Evolutionary conservation across 2,888 invertebrate genomes (phyloP).

Genomic region (Pegoplata infirma): DNA sequence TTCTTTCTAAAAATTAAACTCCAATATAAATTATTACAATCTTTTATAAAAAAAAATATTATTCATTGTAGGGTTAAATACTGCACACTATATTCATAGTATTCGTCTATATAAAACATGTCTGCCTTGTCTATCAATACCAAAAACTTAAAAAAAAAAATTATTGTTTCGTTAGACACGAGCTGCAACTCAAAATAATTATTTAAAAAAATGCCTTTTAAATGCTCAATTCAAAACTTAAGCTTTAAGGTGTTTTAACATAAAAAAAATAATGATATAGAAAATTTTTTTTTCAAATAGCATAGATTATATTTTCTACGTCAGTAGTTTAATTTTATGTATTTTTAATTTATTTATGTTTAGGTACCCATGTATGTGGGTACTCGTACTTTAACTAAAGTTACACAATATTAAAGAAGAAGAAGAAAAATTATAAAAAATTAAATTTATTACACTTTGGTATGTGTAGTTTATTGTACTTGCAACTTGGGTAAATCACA

Average conservation of each 20-base stretch:
- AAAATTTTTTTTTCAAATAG: background rate
- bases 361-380: too few species aligned
- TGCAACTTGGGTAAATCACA: background rate
- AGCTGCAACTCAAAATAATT: background rate
- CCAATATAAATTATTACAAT: too few species aligned
- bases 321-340: conserved; percentile 23
- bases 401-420: background rate
- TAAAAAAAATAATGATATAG: background rate
- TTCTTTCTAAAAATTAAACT: too few species aligned
- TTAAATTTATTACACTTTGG: background rate
- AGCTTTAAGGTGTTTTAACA: background rate
- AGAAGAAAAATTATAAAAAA: background rate
- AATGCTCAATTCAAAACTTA: background rate
- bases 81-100: background rate
- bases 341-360: conserved; percentile 22
- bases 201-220: background rate
- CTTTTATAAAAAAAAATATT: background rate
- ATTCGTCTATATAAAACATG: too few species aligned
- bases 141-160: too few species aligned
- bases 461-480: background rate
- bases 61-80: background rate
- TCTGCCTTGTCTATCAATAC: background rate
- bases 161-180: background rate
- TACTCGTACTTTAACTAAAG: too few species aligned
- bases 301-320: conserved; percentile 33